These are phyloP conservation scores for Psittacula cyanocephala DNA, from an alignment of 2,113 vertebrate species.

Conservation along the genomic window DNA sequence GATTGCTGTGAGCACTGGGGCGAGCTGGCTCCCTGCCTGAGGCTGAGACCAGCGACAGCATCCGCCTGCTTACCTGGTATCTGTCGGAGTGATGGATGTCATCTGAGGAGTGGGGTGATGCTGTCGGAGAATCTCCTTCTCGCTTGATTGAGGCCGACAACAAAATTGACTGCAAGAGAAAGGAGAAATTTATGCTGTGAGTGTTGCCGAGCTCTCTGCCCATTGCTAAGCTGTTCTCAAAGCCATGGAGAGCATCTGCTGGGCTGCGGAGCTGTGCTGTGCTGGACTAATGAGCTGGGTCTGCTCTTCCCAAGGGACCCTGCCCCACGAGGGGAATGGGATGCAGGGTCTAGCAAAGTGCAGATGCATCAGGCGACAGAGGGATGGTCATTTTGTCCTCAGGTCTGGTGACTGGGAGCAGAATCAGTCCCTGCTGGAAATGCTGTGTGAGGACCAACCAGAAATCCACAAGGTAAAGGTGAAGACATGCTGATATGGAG, in stretches of 20 bases:
- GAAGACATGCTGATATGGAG: background rate
- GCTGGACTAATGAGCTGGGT: background rate
- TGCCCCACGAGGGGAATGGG: fast-evolving
- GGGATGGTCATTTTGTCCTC: background rate
- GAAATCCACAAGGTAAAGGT: background rate
- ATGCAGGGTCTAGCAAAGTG: background rate
- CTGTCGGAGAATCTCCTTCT: slow-evolving; percentile 96
- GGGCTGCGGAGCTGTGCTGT: background rate
- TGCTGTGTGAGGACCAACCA: background rate
- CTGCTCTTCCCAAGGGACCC: background rate
- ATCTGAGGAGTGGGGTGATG: slow-evolving; percentile 95
- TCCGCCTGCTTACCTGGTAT: slow-evolving; percentile 88
- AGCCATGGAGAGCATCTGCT: fast-evolving
- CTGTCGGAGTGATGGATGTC: slow-evolving; percentile 99
- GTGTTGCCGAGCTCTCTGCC: fast-evolving
- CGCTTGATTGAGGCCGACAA: slow-evolving; percentile 98
- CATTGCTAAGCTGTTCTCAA: background rate
- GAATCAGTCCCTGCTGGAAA: background rate
- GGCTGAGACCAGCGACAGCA: background rate
- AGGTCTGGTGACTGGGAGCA: background rate
- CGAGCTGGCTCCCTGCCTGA: background rate
- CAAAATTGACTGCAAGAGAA: slow-evolving; percentile 89
- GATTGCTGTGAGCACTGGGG: background rate
- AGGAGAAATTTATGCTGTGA: slow-evolving; percentile 45
- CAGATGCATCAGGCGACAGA: background rate